Percentiles rank a stretch among this genome's conserved stretches.
phyloP scores from a whole-genome alignment of 2,888 invertebrate genomes.

The Plebejus anna region DNA sequence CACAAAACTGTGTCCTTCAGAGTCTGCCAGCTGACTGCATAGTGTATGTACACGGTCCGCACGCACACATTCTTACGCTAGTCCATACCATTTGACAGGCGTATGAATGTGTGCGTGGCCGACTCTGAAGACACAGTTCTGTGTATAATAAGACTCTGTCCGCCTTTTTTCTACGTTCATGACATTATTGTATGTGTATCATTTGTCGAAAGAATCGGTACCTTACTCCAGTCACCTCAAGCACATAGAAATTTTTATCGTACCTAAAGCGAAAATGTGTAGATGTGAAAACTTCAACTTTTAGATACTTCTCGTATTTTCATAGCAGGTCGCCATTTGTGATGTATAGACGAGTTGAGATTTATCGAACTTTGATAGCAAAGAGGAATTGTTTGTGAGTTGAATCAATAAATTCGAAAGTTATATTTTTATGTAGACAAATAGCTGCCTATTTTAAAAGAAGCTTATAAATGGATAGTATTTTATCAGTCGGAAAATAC shows the following conservation, averaged over 20 bases:
- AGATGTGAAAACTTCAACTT: constrained; percentile 7
- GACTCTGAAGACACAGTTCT: too few species aligned
- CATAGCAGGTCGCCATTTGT: constrained; percentile 3
- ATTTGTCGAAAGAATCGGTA: background rate
- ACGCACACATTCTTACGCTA: too few species aligned
- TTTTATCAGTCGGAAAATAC: too few species aligned
- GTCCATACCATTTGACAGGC: too few species aligned
- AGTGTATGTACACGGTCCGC: too few species aligned
- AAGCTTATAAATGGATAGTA: too few species aligned
- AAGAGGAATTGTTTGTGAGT: background rate
- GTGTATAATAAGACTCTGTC: too few species aligned
- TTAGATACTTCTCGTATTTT: constrained; percentile 9
- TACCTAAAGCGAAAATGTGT: background rate
- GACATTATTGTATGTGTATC: background rate
- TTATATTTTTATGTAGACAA: background rate
- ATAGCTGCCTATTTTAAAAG: too few species aligned
- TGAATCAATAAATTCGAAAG: background rate
- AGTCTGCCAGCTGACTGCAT: too few species aligned
- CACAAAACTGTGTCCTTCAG: too few species aligned
- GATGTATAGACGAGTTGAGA: background rate
- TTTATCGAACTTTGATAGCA: constrained; percentile 9
- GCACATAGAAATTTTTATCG: background rate
- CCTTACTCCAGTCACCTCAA: background rate
- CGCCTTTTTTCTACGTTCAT: too few species aligned
- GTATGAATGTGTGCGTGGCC: too few species aligned